These are phyloP conservation scores for Zootoca vivipara DNA, from an alignment of 2,113 vertebrate species.

Conservation along the genomic window DNA sequence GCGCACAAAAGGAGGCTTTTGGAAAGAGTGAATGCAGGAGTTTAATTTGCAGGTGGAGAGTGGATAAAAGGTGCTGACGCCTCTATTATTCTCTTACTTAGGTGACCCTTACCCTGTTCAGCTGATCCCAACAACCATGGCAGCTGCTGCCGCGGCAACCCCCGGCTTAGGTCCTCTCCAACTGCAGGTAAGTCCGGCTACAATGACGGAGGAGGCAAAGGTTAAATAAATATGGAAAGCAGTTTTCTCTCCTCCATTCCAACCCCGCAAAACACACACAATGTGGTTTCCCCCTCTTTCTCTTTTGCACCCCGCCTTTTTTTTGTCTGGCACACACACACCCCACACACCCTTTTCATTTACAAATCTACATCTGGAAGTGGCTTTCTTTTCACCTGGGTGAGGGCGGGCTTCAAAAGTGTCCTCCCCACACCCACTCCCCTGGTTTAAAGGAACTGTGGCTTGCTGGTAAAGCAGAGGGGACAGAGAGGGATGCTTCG, in stretches of 20 bases:
- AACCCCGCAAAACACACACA: conserved; percentile 12
- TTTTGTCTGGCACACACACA: background rate
- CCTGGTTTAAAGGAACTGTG: background rate
- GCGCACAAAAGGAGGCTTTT: conserved; percentile 88
- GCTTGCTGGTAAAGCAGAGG: background rate
- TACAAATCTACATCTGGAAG: background rate
- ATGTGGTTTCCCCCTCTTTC: background rate
- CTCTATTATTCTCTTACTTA: conserved; percentile 83
- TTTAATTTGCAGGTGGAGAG: conserved; percentile 87
- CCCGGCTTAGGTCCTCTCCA: conserved; percentile 94
- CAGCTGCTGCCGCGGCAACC: conserved; percentile 92
- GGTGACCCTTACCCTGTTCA: conserved; percentile 99
- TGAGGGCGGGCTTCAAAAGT: background rate
- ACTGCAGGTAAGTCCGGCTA: conserved; percentile 89
- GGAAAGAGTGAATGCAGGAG: conserved; percentile 83
- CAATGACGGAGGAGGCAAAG: conserved; percentile 59
- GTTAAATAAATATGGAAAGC: conserved; percentile 70
- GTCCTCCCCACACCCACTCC: too few relatives aligned
- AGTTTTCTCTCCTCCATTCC: conserved; percentile 51
- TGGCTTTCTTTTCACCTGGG: conserved; percentile 10
- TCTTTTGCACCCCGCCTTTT: fast-evolving
- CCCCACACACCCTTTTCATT: background rate
- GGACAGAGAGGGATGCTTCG: background rate
- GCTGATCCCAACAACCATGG: conserved; percentile 99
- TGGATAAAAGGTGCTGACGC: conserved; percentile 83